These are phyloP conservation scores for Helogale parvula DNA, from an alignment of 2,113 vertebrate species.

Conservation along the genomic window DNA sequence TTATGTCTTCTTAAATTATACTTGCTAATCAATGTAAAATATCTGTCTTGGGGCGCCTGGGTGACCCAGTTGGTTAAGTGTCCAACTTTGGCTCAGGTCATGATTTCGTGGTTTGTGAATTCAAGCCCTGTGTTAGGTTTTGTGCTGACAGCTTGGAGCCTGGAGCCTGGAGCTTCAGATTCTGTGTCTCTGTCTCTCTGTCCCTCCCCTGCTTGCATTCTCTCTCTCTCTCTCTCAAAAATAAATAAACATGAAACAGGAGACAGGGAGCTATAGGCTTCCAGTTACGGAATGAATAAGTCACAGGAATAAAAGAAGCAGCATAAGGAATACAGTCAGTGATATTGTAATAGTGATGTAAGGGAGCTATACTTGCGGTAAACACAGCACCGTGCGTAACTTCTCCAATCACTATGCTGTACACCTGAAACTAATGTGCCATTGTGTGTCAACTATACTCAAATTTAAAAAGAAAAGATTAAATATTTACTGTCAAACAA, in stretches of 20 bases:
- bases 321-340: not conserved
- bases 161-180: no score
- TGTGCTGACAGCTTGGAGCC: no score
- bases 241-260: not conserved
- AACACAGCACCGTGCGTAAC: not conserved
- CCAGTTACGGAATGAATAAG: not conserved
- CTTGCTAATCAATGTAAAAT: not conserved
- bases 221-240: no score
- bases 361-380: not conserved
- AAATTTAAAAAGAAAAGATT: not conserved
- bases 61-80: no score
- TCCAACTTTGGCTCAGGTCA: no score
- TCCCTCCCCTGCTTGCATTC: no score
- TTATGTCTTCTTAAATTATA: not conserved
- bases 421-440: not conserved
- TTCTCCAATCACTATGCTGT: not conserved
- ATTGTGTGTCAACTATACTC: not conserved
- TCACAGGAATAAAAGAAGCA: not conserved
- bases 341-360: not conserved
- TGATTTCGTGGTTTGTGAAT: no score
- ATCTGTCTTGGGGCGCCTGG: not conserved
- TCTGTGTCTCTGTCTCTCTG: no score
- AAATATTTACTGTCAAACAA: not conserved
- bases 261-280: not conserved
- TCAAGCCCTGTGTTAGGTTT: no score